Evolutionary conservation across 2,797 vertebrate genomes (phyloP), one percentile per base, ranked within the genome.

Genomic region (Gymnoscopelus microlampas): DNA sequence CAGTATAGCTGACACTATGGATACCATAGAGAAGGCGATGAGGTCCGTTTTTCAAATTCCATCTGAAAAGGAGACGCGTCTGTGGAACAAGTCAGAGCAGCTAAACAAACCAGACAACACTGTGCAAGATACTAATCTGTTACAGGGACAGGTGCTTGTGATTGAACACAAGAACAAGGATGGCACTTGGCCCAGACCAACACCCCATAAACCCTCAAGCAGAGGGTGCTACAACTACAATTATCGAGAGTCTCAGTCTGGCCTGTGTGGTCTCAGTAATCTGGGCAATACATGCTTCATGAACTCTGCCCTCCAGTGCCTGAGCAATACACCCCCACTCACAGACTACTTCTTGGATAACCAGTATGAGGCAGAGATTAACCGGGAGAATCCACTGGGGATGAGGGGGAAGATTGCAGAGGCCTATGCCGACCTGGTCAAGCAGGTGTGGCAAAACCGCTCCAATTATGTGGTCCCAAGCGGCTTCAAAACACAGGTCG

Each of bases 241-340:
- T 91, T 97, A 95, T 91, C 95, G 95, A 83, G 98, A 99, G 65
- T 92, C 95, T 3, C 97, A 98, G 0, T 96, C 97, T 77, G 97
- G 97, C 10, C 94, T 98, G 19, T 99, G 97, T 79, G 97, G 97
- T 70, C 96, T 99, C 59, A 97, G 96, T 90, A 99, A 99, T 90
- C 92, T 99, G 87, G 97, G 97, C 58, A 99, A 99, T 85, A 99
- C 97, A 3, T 99, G 97, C 89, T 99, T 98, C 92, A 99, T 99
- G 97, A 99, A 99, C 90, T 99, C 97, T 66, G 97, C 97, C 60
- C 93, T 99, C 74, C 80, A 99, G 97, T 98, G 97, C 94, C 92
- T 99, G 90, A 98, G 97, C 91, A 98, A 99, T 64, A 96, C 96
- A 0, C 94, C 96, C 13, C 93, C 95, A 11, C 90, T 99, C 85